These are phyloP conservation scores for Kuschelorhynchus macadamiae DNA, from an alignment of 2,888 invertebrate genomes.

Conservation along the genomic window DNA sequence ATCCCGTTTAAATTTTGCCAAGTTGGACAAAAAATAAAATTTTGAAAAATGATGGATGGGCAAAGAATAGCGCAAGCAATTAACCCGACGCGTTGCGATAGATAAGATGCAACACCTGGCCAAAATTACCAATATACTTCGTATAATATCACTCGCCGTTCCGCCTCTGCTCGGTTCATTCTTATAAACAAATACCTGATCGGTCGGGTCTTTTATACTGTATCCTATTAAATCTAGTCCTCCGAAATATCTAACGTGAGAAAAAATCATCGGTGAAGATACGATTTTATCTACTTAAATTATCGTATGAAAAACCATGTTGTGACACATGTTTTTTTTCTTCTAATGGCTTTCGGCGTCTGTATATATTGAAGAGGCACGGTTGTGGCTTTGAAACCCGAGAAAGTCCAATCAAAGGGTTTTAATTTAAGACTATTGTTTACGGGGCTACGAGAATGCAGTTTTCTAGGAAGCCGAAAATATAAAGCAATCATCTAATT, in stretches of 20 bases:
- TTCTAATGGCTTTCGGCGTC: conserved; percentile 9
- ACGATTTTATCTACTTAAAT: conserved; percentile 46
- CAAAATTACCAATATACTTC: no score
- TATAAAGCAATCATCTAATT: no score
- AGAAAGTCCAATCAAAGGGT: conserved; percentile 8
- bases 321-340: conserved; percentile 49
- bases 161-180: conserved; percentile 28
- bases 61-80: no score
- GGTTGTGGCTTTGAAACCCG: conserved; percentile 30
- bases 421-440: background rate
- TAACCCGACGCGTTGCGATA: no score
- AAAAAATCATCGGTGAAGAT: conserved; percentile 43
- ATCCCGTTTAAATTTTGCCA: no score
- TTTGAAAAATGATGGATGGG: no score
- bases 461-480: conserved; percentile 1
- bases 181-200: conserved; percentile 45
- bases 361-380: conserved; percentile 27
- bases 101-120: no score
- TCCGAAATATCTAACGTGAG: conserved; percentile 44
- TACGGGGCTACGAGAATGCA: background rate
- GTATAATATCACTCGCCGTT: no score
- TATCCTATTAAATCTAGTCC: conserved; percentile 46
- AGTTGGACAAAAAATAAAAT: no score
- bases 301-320: conserved; percentile 49
- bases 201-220: conserved; percentile 28